Conservation (phyloP, 1,140 invertebrate genomes). For the Gonioctena quinquepunctata region DNA sequence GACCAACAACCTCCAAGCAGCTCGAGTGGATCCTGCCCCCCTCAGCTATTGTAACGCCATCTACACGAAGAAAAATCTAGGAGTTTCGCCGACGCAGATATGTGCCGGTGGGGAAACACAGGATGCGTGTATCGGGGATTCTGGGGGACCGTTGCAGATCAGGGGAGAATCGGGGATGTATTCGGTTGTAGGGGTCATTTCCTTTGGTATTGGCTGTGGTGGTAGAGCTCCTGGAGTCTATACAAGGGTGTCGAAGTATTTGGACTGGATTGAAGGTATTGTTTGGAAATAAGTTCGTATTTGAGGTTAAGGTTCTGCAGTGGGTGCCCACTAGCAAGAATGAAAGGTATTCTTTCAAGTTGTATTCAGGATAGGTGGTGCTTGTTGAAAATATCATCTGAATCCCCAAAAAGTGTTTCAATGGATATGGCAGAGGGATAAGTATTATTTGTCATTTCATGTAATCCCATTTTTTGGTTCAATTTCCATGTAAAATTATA, state of each 20-base stretch:
- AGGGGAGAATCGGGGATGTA: background rate
- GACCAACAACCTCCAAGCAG: conserved; percentile 41
- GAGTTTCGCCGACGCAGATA: conserved; percentile 33
- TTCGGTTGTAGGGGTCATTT: background rate
- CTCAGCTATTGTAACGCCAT: conserved; percentile 37
- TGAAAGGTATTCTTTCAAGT: too few relatives aligned
- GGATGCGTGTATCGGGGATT: conserved; percentile 40
- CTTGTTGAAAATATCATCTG: too few relatives aligned
- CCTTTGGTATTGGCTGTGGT: background rate
- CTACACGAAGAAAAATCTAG: background rate
- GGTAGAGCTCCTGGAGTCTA: background rate
- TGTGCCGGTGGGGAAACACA: conserved; percentile 37
- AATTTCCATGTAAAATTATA: too few relatives aligned
- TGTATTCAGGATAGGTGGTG: too few relatives aligned
- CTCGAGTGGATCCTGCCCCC: conserved; percentile 28
- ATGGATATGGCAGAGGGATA: too few relatives aligned
- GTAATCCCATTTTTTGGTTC: too few relatives aligned
- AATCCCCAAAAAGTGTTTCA: too few relatives aligned
- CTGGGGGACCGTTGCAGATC: background rate
- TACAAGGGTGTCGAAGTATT: background rate
- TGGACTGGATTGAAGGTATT: background rate
- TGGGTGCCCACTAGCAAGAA: too few relatives aligned
- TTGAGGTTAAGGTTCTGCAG: too few relatives aligned
- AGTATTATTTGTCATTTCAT: too few relatives aligned
- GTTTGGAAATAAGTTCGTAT: conserved; percentile 63